A percentile compares a stretch with the other conserved stretches of the same genome.
Conservation (phyloP, 2,797 vertebrate species). For the Eulemur rubriventer region DNA sequence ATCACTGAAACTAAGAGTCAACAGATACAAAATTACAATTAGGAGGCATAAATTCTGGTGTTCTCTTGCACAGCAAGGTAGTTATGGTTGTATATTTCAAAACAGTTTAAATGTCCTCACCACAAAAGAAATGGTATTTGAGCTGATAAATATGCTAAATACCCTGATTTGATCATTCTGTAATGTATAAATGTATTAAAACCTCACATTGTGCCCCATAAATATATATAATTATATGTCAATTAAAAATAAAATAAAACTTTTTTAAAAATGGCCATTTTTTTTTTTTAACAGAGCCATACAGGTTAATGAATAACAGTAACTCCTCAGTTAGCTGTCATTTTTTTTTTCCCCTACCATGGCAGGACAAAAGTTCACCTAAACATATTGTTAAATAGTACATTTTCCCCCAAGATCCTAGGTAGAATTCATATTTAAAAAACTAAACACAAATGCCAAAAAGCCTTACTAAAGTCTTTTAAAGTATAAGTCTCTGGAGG, state of each 20-base stretch:
- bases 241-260: neutral
- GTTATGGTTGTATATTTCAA: neutral
- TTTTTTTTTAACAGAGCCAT: slow-evolving; percentile 33
- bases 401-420: neutral
- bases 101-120: neutral
- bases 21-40: neutral
- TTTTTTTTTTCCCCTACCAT: neutral
- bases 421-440: neutral
- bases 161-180: neutral
- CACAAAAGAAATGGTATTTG: neutral
- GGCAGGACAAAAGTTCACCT: slow-evolving; percentile 22
- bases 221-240: neutral
- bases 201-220: neutral
- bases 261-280: neutral
- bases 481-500: neutral
- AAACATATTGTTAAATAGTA: neutral
- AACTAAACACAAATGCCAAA: neutral
- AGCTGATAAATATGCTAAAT: neutral
- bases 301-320: neutral
- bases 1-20: neutral
- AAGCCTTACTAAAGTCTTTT: neutral
- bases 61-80: neutral
- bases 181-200: neutral
- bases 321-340: neutral
- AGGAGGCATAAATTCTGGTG: neutral